These are phyloP conservation scores for Cossypha heuglini DNA, from an alignment of 2,797 vertebrate genomes.

Conservation along the genomic window DNA sequence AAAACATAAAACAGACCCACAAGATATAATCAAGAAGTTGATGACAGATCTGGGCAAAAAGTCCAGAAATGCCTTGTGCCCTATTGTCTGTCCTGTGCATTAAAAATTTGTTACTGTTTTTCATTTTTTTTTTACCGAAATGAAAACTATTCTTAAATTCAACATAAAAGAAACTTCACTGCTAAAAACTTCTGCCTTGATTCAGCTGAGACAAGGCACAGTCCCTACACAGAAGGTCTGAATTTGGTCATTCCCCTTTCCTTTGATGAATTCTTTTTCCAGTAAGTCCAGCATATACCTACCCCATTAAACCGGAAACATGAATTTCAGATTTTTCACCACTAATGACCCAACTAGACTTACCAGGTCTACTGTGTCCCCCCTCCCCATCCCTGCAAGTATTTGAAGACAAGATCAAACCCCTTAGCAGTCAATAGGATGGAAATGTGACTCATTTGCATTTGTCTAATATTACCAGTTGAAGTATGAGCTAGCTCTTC, in stretches of 20 bases:
- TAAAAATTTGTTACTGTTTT: not conserved
- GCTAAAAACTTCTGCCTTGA: not conserved
- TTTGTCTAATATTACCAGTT: not conserved
- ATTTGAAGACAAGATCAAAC: not conserved
- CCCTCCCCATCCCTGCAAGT: not conserved
- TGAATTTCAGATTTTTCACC: not conserved
- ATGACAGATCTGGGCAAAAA: not conserved
- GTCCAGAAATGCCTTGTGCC: not conserved
- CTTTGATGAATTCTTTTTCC: not conserved
- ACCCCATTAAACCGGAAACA: not conserved
- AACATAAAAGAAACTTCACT: not conserved
- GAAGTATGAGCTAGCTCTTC: not conserved
- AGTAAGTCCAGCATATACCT: not conserved
- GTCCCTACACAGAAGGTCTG: not conserved
- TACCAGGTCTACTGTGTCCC: not conserved
- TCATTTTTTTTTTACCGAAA: not conserved
- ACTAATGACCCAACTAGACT: not conserved
- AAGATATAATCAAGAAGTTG: not conserved
- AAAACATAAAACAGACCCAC: not conserved
- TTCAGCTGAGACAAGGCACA: not conserved
- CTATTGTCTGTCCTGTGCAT: not conserved
- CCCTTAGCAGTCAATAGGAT: not conserved
- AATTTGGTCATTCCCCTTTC: not conserved
- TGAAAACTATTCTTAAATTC: not conserved
- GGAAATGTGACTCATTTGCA: not conserved